Evolutionary conservation across 2,888 invertebrate genomes (phyloP), one percentile per base, ranked within the genome.

Genomic region (Antheraea yamamai): DNA sequence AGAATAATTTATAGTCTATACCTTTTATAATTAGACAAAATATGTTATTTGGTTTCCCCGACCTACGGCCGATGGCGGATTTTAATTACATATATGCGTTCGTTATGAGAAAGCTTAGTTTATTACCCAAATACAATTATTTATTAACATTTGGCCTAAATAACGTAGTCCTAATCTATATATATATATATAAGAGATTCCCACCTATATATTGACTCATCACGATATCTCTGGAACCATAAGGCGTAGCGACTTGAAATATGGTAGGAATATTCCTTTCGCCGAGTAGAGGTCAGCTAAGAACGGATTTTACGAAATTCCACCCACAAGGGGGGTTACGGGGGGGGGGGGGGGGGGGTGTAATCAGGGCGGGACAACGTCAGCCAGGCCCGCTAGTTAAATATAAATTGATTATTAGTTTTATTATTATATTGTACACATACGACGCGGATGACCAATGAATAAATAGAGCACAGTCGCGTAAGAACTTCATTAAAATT

Each of bases 401-500:
- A 70, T 39, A 70, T 39, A 20, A 39, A 39, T 30, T 18, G 8
- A 18, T 35, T 30, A 68, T 68, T 68, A 35, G 4, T 39, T 70
- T 70, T 70, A n/a, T n/a, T n/a, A n/a, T n/a, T n/a, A 70, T n/a
- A 70, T 12, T 12, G 23, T 35, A 18, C 7, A 20, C n/a, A 70
- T 70, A 14, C 10, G 68, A 68, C 30, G n/a, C 10, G 4, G n/a
- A 20, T 70, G 18, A n/a, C 39, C 4, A 39, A 39, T 1, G 3
- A 39, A 12, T 39, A 68, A 0, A 18, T 16, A 35, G 30, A 68
- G 6, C 30, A 4, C 35, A 61, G 23, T 23, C 1, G 16, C 39
- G 7, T n/a, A 39, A 70, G 35, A 39, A 26, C 39, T 1, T 18
- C 68, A 68, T 68, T 91, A 66, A 66, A 66, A 30, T n/a, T 23